A percentile compares a stretch with the other conserved stretches of the same genome.
Evolutionary conservation across 1,140 invertebrate genomes (phyloP).

Genomic region (Drosophila lowei): DNA sequence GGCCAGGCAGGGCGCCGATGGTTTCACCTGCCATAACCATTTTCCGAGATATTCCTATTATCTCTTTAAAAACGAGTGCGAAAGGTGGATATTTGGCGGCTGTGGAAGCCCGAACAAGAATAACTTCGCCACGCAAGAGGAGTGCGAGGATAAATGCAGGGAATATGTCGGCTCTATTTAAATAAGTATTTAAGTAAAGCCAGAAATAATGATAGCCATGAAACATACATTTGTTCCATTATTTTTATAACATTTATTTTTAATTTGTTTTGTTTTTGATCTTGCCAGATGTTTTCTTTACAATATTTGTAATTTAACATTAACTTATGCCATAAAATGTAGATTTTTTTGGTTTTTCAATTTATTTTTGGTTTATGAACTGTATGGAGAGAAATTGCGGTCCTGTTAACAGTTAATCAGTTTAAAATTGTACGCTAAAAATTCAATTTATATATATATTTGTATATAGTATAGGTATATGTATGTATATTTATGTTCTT

Average conservation of each 20-base stretch:
- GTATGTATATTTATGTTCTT: constrained; percentile 20
- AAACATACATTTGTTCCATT: background rate
- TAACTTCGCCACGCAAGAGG: too few relatives aligned
- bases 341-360: constrained; percentile 34
- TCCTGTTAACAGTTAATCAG: constrained; percentile 59
- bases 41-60: too few relatives aligned
- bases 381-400: constrained; percentile 61
- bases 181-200: too few relatives aligned
- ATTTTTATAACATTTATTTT: constrained; percentile 70
- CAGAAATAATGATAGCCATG: too few relatives aligned
- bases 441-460: constrained; percentile 35
- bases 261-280: constrained; percentile 44
- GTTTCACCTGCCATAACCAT: too few relatives aligned
- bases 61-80: too few relatives aligned
- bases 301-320: constrained; percentile 65
- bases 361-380: constrained; percentile 46
- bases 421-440: constrained; percentile 72
- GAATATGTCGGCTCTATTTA: too few relatives aligned
- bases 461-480: constrained; percentile 8
- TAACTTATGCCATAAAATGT: constrained; percentile 46
- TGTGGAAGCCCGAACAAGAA: too few relatives aligned
- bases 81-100: too few relatives aligned
- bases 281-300: constrained; percentile 42
- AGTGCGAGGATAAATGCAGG: too few relatives aligned
- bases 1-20: too few relatives aligned